phyloP scores from a whole-genome alignment of 2,888 invertebrate genomes.

The Trichogramma dendrolimi region DNA sequence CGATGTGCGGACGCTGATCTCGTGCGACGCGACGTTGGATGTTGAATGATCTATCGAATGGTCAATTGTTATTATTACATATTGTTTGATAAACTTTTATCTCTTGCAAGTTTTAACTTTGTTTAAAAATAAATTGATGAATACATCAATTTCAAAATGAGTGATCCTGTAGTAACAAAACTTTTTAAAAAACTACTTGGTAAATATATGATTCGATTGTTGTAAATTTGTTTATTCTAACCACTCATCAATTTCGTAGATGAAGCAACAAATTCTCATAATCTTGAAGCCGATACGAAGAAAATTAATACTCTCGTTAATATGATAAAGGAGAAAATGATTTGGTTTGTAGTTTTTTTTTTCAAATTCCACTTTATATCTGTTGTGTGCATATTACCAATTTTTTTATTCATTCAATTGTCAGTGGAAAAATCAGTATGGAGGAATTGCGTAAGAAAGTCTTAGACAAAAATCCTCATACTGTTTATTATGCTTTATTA shows the following conservation, averaged over 20 bases:
- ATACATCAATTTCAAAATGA: background rate
- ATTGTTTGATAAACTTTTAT: no score
- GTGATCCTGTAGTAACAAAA: background rate
- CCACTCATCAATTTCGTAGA: background rate
- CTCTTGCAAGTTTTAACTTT: no score
- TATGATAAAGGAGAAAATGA: background rate
- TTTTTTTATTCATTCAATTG: background rate
- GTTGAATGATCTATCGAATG: no score
- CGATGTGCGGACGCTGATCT: no score
- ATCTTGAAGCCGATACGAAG: background rate
- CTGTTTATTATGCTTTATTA: background rate
- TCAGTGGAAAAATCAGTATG: background rate
- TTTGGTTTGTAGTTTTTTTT: background rate
- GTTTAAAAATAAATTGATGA: background rate
- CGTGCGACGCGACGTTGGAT: no score
- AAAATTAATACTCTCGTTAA: background rate
- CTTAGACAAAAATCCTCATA: background rate
- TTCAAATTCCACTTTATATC: background rate
- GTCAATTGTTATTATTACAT: no score
- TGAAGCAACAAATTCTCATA: background rate
- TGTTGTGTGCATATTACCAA: background rate
- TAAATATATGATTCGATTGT: no score
- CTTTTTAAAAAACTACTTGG: background rate
- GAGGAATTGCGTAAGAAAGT: constrained; percentile 2
- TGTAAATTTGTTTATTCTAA: background rate